Evolutionary conservation across 2,113 vertebrate species (phyloP), one percentile per base, ranked within the genome.

Genomic region (Hemiprocne comata): DNA sequence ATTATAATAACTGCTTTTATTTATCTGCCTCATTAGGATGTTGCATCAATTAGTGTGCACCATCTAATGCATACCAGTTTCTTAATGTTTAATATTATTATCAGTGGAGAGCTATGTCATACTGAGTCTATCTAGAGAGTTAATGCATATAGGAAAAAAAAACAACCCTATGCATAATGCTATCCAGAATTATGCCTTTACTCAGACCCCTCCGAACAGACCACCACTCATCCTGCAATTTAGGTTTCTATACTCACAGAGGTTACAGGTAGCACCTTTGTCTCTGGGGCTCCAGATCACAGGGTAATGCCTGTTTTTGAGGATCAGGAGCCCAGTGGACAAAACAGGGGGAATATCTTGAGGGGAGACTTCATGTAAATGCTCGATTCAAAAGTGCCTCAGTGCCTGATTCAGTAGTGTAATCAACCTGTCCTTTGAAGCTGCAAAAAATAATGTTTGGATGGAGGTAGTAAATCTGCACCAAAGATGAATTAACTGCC

Each of bases 391-490:
- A 24, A 64, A 93, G 87, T 0, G 2, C 83, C 57, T 95, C 80
- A 28, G 80, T 65, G 87, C 60, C 90, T 95, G 97, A 97, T 95
- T 97, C 95, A 96, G 95, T 76, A 90, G 78, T 87, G 93, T 85
- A 95, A 97, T 96, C 97, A 97, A 97, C 88, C 93, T 96, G 95
- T 96, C 95, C 66, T 94, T 50, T 73, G 86, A 92, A 92, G 77
- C 83, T 82, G 70, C 96, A 89, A 96, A 96, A 87, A 97, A 96
- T 97, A 95, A 96, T 87, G 84, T 83, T 90, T 75, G 89, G 80
- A 94, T 86, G 74, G 90, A 93, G 91, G 95, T 11, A 87, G 81
- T 97, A 96, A 96, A 97, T 97, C 94, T 93, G 87, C 55, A 88
- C 84, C 84, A 91, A 94, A 81, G 79, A 91, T 91, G 95, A 95